Percentiles rank a stretch among this genome's conserved stretches.
Conservation (phyloP, 2,888 invertebrate genomes). For the Encarsia formosa region DNA sequence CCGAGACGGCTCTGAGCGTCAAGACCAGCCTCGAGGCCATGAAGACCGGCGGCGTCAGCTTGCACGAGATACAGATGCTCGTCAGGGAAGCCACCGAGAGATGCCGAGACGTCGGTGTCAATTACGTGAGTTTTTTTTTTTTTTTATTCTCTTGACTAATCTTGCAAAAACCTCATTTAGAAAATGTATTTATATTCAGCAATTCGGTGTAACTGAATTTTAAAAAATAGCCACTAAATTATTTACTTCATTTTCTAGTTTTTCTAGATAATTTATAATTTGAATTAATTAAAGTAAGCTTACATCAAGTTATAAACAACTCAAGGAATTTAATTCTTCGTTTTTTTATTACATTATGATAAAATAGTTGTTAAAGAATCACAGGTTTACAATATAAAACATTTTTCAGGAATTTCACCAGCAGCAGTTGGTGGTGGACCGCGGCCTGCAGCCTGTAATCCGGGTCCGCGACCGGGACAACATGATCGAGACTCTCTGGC, state of each 20-base stretch:
- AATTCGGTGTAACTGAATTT: background rate
- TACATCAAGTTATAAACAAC: too few relatives aligned
- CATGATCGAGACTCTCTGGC: constrained; percentile 42
- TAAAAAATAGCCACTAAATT: background rate
- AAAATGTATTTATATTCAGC: background rate
- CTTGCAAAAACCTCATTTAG: background rate
- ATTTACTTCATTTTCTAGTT: too few relatives aligned
- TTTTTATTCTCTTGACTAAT: too few relatives aligned
- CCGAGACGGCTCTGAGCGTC: constrained; percentile 40
- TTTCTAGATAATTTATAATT: too few relatives aligned
- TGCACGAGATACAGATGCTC: constrained; percentile 48
- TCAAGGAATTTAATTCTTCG: too few relatives aligned
- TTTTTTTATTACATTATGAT: too few relatives aligned
- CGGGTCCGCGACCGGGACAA: constrained; percentile 43
- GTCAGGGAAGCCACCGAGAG: constrained; percentile 49
- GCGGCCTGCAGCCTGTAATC: constrained; percentile 41
- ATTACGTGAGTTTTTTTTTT: constrained; percentile 43
- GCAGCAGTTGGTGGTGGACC: constrained; percentile 43
- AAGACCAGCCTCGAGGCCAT: constrained; percentile 40
- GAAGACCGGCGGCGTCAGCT: constrained; percentile 41
- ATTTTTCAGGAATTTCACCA: constrained; percentile 49
- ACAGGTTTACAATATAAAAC: too few relatives aligned
- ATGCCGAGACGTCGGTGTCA: constrained; percentile 44
- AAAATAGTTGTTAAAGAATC: too few relatives aligned
- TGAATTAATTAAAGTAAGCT: too few relatives aligned